Base-by-base conservation (phyloP, 2,888 invertebrate genomes). In the Ormyrus pomaceus region DNA sequence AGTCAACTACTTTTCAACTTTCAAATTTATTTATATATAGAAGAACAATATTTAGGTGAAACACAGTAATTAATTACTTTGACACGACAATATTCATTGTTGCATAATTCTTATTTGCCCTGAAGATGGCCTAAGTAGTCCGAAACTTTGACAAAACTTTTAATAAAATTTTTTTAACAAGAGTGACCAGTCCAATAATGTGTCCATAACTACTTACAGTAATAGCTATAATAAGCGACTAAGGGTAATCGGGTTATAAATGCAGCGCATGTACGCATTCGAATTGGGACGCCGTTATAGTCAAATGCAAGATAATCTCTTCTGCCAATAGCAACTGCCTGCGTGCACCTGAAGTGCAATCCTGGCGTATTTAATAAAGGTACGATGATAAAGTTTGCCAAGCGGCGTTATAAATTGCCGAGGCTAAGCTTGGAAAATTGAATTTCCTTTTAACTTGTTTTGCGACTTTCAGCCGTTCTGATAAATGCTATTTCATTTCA, bases 361-460 rank as follows among this genome's bases (percentile, higher is more conserved):
- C n/a, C 46, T 46, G 19, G 71, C 19, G 55, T 34, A 71, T 59
- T 71, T 71, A 71, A 71, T 61, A 45, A 53, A 68, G 68, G 55
- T 45, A 68, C 68, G 55, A 68, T 68, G 68, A 68, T 68, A 61
- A 70, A 70, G 70, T 59, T 70, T 50, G 55, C 19, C 13, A 19
- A 59, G 58, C 19, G 6, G 6, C 58, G 6, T 19, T 58, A 19
- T 71, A 61, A 71, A 61, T 61, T 13, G 59, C 61, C 9, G 50
- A 6, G 9, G 34, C 34, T 53, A 50, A 13, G 5, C 34, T 51
- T 7, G 45, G 48, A 65, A 65, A 66, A 65, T 64, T 65, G 50
- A 74, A 58, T 74, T 50, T 56, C 10, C 50, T 65, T 19, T 46
- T 66, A 66, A 13, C 73, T 55, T 55, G 64, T 61, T 55, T 55